These are phyloP conservation scores for Syngnathus scovelli DNA, from an alignment of 2,113 vertebrate species.

Conservation along the genomic window DNA sequence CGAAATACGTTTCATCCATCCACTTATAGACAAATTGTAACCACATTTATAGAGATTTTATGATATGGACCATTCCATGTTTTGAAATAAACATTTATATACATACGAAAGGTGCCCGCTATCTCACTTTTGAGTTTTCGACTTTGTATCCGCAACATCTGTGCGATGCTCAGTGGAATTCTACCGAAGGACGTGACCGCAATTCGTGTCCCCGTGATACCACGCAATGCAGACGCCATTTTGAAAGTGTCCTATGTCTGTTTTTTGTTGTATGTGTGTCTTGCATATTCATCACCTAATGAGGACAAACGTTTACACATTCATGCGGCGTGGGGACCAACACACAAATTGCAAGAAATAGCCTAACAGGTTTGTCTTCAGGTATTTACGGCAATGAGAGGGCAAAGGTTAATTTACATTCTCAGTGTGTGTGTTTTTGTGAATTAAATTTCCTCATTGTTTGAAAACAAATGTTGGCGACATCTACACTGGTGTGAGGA, in stretches of 20 bases:
- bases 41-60: slow-evolving; percentile 62
- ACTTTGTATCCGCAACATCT: not conserved
- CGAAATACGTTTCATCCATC: slow-evolving; percentile 5
- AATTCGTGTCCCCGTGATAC: not conserved
- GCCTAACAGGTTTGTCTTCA: not conserved
- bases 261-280: too few relatives aligned
- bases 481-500: too few relatives aligned
- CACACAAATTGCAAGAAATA: too few relatives aligned
- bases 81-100: slow-evolving; percentile 75
- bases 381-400: not conserved
- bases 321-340: too few relatives aligned
- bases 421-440: not conserved
- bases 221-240: too few relatives aligned
- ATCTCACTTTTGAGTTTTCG: slow-evolving; percentile 14
- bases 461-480: too few relatives aligned
- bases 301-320: too few relatives aligned
- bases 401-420: not conserved
- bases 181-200: not conserved
- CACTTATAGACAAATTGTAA: slow-evolving; percentile 60
- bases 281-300: too few relatives aligned
- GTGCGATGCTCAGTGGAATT: not conserved
- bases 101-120: slow-evolving; percentile 19
- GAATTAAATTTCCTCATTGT: too few relatives aligned
- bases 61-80: slow-evolving; percentile 65
- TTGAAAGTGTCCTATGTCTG: too few relatives aligned